Conservation (phyloP, 92 coral and sea anemone species). For the Porites divaricata region DNA sequence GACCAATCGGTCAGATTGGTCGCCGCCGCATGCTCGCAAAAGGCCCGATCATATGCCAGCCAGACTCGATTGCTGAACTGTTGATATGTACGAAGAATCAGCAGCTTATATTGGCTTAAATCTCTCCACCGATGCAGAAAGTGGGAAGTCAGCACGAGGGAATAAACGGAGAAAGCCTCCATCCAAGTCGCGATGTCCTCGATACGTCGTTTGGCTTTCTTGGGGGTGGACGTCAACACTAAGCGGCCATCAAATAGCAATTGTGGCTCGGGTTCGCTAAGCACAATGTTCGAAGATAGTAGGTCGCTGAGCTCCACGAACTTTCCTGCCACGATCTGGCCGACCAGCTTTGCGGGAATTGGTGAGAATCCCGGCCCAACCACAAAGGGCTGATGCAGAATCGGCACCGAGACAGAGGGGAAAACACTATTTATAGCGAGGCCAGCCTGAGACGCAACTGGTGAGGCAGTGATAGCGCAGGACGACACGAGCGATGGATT, state of each 20-base stretch:
- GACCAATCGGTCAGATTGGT: no score
- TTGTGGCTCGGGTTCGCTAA: conserved; percentile 9
- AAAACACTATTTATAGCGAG: no score
- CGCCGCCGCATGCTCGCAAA: conserved; percentile 14
- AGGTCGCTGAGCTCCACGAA: conserved; percentile 12
- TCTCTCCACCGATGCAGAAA: conserved; percentile 38
- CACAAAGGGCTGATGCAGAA: conserved; percentile 13
- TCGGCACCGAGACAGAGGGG: no score
- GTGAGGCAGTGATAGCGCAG: not conserved
- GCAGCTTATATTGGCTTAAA: not conserved
- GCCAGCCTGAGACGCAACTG: not conserved
- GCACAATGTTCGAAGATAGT: conserved; percentile 9
- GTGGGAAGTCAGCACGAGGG: conserved; percentile 8
- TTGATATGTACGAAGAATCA: conserved; percentile 11
- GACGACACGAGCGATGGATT: not conserved
- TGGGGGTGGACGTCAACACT: conserved; percentile 7
- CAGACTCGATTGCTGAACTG: conserved; percentile 20
- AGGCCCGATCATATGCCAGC: conserved; percentile 36
- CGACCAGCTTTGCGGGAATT: not conserved
- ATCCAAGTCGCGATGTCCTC: conserved; percentile 12
- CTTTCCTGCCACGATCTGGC: conserved; percentile 25
- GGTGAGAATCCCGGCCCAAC: conserved; percentile 26
- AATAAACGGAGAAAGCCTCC: conserved; percentile 28
- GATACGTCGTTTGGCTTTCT: not conserved
- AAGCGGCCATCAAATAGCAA: conserved; percentile 6